Percentiles rank a stretch among this genome's conserved stretches.
Conservation (phyloP, 1,140 invertebrate genomes). For the Dinoponera quadriceps region DNA sequence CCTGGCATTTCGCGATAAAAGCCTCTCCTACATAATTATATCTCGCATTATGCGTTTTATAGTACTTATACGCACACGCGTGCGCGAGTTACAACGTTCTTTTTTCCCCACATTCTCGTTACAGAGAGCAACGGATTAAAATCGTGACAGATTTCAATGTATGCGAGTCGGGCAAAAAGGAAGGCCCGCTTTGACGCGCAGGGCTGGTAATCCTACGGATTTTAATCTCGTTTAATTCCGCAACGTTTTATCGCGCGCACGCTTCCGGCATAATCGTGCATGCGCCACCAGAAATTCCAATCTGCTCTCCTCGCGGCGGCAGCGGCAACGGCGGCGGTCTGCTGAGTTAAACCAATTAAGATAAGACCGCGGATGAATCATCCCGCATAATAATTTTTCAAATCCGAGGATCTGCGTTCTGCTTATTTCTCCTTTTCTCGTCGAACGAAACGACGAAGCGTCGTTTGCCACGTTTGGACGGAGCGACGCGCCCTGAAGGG, state of each 20-base stretch:
- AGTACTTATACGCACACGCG: not conserved
- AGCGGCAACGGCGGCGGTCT: not conserved
- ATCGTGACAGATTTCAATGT: conserved; percentile 53
- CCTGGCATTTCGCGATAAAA: conserved; percentile 4
- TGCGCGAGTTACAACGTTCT: not conserved
- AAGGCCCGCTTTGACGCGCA: conserved; percentile 41
- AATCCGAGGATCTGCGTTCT: not conserved
- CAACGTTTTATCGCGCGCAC: conserved; percentile 56
- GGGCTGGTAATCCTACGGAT: conserved; percentile 50
- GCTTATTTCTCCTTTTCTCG: not conserved
- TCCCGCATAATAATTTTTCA: conserved; percentile 55
- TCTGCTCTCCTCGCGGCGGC: conserved; percentile 41
- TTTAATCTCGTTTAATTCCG: conserved; percentile 62
- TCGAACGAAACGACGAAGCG: conserved; percentile 8
- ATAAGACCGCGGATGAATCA: conserved; percentile 49
- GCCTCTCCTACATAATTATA: conserved; percentile 18
- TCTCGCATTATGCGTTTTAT: conserved; percentile 14
- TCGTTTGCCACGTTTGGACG: not conserved
- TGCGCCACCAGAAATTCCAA: conserved; percentile 57
- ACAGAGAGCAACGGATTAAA: conserved; percentile 39
- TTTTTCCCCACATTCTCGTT: conserved; percentile 32
- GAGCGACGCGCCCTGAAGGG: not conserved
- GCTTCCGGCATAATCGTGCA: conserved; percentile 57
- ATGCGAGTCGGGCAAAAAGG: conserved; percentile 28
- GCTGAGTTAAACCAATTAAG: conserved; percentile 57